Base-by-base conservation (phyloP, 2,888 invertebrate genomes). In the Andrena praecox region DNA sequence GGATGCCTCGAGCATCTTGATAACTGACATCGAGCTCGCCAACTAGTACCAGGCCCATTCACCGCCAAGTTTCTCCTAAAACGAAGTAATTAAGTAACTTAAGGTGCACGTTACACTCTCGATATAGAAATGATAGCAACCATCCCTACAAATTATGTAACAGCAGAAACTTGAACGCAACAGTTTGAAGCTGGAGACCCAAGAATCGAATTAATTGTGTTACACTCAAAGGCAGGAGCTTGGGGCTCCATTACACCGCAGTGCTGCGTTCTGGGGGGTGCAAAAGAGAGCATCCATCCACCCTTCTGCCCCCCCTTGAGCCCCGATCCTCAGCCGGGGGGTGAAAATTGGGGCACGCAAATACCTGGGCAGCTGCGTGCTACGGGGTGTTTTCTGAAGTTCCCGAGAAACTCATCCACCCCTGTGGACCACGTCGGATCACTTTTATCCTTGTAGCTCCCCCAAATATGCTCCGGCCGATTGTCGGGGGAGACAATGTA, bases 301-400 rank as follows among this genome's bases (percentile, higher is more conserved):
- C 79, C 82, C 80, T 73, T 71, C 73, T 10, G n/a, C 29, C 77
- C 79, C 77, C 79, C 80, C 48, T n/a, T n/a, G 8, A 16, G 56
- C 4, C 7, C 62, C 52, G 20, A 50, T 48, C 60, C 67, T 62
- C 24, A 1, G 10, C 10, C 10, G 27, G 56, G 56, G 64, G 69
- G 50, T 75, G 67, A 88, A 89, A 89, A 83, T 77, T 87, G 82
- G 89, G 84, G 79, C 87, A 88, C 77, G 75, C 89, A 90, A 91
- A 92, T 92, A 92, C 90, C 91, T 91, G 85, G 90, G 78, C 92
- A 92, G 92, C 92, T 92, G 92, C 90, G 75, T 82, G 84, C 77
- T 85, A 10, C 66, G 77, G 89, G 87, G 80, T 88, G 82, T 82
- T 86, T 72, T 69, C 67, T 24, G 68, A 79, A 76, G 83, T 82